A percentile compares a stretch with the other conserved stretches of the same genome.
Conservation (phyloP, 2,797 vertebrate species). For the Pempheris klunzingeri region DNA sequence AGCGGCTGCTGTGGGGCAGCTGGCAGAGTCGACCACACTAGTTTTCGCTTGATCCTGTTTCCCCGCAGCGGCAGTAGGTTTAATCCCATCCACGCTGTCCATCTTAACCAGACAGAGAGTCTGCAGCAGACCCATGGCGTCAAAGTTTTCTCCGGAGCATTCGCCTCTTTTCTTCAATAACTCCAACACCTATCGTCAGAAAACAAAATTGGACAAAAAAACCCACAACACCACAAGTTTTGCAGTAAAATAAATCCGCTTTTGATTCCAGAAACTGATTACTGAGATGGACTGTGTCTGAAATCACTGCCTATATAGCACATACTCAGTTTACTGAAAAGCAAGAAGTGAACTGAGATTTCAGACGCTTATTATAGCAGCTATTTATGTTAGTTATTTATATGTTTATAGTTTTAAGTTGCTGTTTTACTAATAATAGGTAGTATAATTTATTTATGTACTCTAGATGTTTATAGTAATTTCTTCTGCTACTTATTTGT, state of each 20-base stretch:
- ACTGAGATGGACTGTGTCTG: neutral
- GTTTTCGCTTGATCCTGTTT: constrained; percentile 24
- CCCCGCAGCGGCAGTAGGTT: neutral
- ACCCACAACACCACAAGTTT: too few relatives aligned
- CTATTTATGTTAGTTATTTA: too few relatives aligned
- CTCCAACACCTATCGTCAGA: constrained; percentile 85
- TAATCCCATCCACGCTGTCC: constrained; percentile 86
- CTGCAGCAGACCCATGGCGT: constrained; percentile 88
- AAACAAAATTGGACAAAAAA: neutral
- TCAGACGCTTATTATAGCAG: too few relatives aligned
- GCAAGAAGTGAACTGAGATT: neutral
- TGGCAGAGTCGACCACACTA: neutral
- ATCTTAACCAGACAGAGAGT: constrained; percentile 90
- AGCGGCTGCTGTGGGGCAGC: neutral
- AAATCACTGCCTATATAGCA: neutral
- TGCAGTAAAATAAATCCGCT: neutral
- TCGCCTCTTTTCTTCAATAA: constrained; percentile 84
- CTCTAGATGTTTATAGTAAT: too few relatives aligned
- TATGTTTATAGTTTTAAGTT: too few relatives aligned
- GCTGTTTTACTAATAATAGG: too few relatives aligned
- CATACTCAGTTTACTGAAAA: neutral
- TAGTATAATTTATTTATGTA: too few relatives aligned
- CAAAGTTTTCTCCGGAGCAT: constrained; percentile 79
- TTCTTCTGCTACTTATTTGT: too few relatives aligned
- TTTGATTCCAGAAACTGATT: neutral